Evolutionary conservation across 2,888 invertebrate genomes (phyloP).

Genomic region (Aspidiotus destructor): DNA sequence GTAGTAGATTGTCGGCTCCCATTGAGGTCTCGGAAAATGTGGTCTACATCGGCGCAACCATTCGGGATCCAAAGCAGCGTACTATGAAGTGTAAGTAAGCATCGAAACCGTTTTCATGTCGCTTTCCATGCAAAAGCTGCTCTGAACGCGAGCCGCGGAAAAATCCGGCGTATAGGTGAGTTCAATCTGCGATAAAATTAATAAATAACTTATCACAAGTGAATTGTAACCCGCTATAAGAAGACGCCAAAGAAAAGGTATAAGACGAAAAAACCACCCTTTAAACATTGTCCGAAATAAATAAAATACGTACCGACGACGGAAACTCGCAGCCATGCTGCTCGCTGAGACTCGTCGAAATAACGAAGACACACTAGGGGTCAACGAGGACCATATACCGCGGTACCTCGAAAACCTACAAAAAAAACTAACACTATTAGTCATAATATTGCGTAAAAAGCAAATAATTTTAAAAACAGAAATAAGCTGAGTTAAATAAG

Average conservation of each 20-base stretch:
- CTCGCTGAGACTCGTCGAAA: too few species aligned
- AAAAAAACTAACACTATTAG: too few species aligned
- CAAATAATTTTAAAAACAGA: too few species aligned
- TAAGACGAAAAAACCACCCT: not conserved
- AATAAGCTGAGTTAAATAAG: too few species aligned
- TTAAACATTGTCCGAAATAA: not conserved
- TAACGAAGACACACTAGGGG: too few species aligned
- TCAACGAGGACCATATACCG: too few species aligned
- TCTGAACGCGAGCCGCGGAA: slow-evolving; percentile 62
- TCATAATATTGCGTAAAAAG: too few species aligned
- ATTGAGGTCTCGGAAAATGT: slow-evolving; percentile 60
- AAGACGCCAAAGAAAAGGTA: not conserved
- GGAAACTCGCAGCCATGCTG: too few species aligned
- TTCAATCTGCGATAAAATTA: slow-evolving; percentile 49
- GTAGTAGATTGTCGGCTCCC: slow-evolving; percentile 65
- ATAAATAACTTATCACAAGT: not conserved
- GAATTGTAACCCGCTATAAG: not conserved
- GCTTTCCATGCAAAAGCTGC: slow-evolving; percentile 53
- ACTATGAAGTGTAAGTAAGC: slow-evolving; percentile 56
- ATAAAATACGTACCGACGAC: not conserved
- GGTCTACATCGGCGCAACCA: slow-evolving; percentile 59
- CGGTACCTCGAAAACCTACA: too few species aligned
- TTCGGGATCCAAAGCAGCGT: slow-evolving; percentile 52
- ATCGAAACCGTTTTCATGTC: slow-evolving; percentile 50
- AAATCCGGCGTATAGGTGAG: slow-evolving; percentile 84